These are phyloP conservation scores for Lepidochitona cinerea DNA, from an alignment of 2,888 invertebrate species.

Conservation along the genomic window DNA sequence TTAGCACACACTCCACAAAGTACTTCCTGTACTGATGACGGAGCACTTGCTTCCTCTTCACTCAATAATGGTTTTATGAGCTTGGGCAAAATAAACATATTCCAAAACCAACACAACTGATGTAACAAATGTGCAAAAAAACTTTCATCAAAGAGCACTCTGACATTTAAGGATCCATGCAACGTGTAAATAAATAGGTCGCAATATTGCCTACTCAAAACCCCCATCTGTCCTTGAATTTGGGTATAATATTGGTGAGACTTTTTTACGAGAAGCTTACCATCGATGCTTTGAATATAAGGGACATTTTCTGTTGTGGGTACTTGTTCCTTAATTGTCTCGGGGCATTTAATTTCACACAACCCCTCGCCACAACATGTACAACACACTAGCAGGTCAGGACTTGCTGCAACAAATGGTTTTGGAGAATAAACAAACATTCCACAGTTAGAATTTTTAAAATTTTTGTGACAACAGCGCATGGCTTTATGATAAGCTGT, in stretches of 20 bases:
- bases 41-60: not conserved
- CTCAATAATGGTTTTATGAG: not conserved
- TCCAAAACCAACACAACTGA: not conserved
- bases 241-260: slow-evolving; percentile 11
- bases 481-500: slow-evolving; percentile 10
- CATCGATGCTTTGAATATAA: not conserved
- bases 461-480: slow-evolving; percentile 18
- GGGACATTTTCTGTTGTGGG: not conserved
- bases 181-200: slow-evolving; percentile 11
- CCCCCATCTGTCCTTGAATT: slow-evolving; percentile 15
- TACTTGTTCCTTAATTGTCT: not conserved
- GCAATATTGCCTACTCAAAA: not conserved
- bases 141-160: not conserved
- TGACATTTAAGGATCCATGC: not conserved
- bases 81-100: not conserved
- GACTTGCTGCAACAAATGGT: slow-evolving; percentile 23
- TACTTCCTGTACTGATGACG: too few relatives aligned
- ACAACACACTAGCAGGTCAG: slow-evolving; percentile 24
- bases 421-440: not conserved
- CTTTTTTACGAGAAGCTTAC: not conserved
- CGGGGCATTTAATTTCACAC: not conserved
- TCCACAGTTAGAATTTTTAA: slow-evolving; percentile 15
- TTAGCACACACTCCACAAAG: not conserved
- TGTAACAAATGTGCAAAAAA: not conserved
- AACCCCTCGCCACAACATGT: slow-evolving; percentile 21